A percentile compares a stretch with the other conserved stretches of the same genome.
Evolutionary conservation across 2,113 vertebrate genomes (phyloP).

Genomic region (Donacobius atricapilla): DNA sequence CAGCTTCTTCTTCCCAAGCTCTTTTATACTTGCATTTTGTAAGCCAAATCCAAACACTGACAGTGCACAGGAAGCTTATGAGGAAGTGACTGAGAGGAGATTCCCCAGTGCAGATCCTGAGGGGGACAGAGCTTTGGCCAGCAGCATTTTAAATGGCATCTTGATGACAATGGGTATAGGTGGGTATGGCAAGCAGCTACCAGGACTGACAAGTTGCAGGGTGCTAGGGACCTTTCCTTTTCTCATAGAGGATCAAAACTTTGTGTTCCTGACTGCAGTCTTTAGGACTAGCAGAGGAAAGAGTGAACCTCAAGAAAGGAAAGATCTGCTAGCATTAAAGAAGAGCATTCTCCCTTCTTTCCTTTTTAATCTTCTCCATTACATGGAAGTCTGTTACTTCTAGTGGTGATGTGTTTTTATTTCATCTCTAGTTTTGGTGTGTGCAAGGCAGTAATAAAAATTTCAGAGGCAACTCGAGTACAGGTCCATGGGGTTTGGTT

Average conservation of each 20-base stretch:
- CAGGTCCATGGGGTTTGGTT: not conserved
- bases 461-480: not conserved
- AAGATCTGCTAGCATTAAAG: not conserved
- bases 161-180: not conserved
- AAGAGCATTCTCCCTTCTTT: not conserved
- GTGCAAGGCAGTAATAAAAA: not conserved
- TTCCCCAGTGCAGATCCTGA: not conserved
- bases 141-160: not conserved
- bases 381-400: not conserved
- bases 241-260: not conserved
- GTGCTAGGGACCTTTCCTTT: not conserved
- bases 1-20: not conserved
- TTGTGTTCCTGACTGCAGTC: not conserved
- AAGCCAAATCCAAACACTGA: not conserved
- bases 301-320: not conserved
- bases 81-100: not conserved
- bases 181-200: not conserved
- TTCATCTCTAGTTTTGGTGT: not conserved
- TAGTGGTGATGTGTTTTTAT: not conserved
- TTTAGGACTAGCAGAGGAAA: not conserved
- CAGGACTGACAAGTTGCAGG: not conserved
- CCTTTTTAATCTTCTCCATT: not conserved
- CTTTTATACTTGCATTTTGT: not conserved
- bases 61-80: not conserved
- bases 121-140: not conserved